Evolutionary conservation across 2,888 invertebrate genomes (phyloP).

Genomic region (Pycnomerus fuliginosus): DNA sequence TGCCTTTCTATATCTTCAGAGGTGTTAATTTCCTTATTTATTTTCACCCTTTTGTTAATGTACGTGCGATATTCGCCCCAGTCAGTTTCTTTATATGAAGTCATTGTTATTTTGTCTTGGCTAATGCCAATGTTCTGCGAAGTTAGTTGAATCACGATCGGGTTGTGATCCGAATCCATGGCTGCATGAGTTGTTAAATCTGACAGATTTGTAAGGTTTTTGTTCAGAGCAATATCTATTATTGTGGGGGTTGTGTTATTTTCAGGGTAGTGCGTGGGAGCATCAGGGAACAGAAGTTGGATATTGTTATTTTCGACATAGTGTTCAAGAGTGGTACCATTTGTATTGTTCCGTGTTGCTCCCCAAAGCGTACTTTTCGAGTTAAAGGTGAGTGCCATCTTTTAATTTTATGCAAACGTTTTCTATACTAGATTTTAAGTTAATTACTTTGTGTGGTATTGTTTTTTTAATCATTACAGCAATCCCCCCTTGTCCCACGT

Average conservation of each 20-base stretch:
- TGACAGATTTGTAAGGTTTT: conserved; percentile 1
- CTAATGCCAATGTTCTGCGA: not conserved
- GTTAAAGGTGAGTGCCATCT: not conserved
- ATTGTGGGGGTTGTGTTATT: not conserved
- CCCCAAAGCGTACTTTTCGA: not conserved
- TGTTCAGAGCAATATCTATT: not conserved
- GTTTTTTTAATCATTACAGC: too few species aligned
- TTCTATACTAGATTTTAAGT: not conserved
- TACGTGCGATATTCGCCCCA: conserved; percentile 1
- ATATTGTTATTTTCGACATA: not conserved
- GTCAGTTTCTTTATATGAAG: conserved; percentile 1
- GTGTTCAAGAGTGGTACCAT: not conserved
- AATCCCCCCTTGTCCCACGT: too few species aligned
- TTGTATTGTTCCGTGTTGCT: not conserved
- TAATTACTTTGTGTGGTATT: too few species aligned
- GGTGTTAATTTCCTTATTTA: not conserved
- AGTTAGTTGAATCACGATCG: not conserved
- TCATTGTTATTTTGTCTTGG: not conserved
- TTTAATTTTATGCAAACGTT: not conserved
- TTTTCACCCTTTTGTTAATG: not conserved
- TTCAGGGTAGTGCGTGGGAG: not conserved
- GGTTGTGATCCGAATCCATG: conserved; percentile 4
- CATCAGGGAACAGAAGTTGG: not conserved
- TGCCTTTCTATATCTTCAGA: not conserved
- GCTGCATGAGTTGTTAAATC: not conserved